A percentile compares a stretch with the other conserved stretches of the same genome.
These are phyloP conservation scores for Synanceia verrucosa DNA, from an alignment of 2,797 vertebrate genomes.

Conservation along the genomic window DNA sequence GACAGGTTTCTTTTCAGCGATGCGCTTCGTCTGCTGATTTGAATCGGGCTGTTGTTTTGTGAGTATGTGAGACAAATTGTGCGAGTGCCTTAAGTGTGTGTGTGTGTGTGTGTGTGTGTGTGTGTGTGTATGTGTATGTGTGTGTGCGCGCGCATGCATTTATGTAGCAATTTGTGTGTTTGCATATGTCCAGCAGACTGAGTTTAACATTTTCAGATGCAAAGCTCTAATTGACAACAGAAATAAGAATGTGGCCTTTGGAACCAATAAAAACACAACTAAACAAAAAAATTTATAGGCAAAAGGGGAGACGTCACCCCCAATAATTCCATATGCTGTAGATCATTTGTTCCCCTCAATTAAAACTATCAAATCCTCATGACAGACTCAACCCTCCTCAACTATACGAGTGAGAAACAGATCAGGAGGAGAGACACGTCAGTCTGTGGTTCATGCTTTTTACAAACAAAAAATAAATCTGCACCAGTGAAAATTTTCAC, in stretches of 20 bases:
- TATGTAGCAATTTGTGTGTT: slow-evolving; percentile 25
- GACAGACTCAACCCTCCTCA: slow-evolving; percentile 9
- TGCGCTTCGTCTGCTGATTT: slow-evolving; percentile 67
- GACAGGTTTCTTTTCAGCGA: slow-evolving; percentile 67
- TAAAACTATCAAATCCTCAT: slow-evolving; percentile 34
- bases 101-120: slow-evolving; percentile 23
- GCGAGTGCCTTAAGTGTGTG: slow-evolving; percentile 45
- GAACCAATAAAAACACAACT: slow-evolving; percentile 56
- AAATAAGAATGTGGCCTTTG: slow-evolving; percentile 41
- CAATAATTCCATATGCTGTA: slow-evolving; percentile 36
- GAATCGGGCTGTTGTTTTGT: slow-evolving; percentile 48
- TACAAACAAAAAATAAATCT: slow-evolving; percentile 17
- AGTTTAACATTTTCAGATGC: slow-evolving; percentile 66
- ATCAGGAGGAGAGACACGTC: not conserved
- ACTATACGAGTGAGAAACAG: not conserved
- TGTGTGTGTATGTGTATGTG: slow-evolving; percentile 49
- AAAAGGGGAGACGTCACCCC: slow-evolving; percentile 30
- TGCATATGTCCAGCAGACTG: slow-evolving; percentile 62
- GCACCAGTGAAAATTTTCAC: not conserved
- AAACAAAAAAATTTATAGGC: slow-evolving; percentile 10
- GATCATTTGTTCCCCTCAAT: slow-evolving; percentile 44
- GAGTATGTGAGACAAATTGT: slow-evolving; percentile 32
- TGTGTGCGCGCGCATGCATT: slow-evolving; percentile 31
- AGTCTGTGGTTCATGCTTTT: not conserved
- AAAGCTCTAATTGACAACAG: slow-evolving; percentile 40